Evolutionary conservation across 2,797 vertebrate species (phyloP), one percentile per base, ranked within the genome.

Genomic region (Chrysocyon brachyurus): DNA sequence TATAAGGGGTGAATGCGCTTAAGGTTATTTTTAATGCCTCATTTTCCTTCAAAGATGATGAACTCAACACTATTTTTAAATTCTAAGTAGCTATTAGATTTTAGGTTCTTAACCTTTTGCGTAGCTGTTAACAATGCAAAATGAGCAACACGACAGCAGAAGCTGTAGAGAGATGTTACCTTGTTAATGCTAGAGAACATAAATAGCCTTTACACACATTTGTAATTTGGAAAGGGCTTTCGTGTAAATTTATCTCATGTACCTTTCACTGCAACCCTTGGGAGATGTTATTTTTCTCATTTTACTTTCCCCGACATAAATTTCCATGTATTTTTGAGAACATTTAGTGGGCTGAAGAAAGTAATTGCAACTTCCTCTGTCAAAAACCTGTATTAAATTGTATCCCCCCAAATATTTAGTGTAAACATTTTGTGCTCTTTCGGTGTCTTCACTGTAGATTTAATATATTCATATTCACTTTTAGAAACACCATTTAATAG

Each of bases 41-140:
- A 40, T 85, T 88, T 95, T 70, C 94, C 90, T 91, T 88, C 94
- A 84, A 91, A 73, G 26, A 87, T 75, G 63, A 90, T 90, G 36
- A 61, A 94, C 95, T 77, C 81, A 87, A 72, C 85, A 70, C 4
- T 90, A 56, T 84, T 81, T 96, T 94, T 92, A 90, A 86, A 93
- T 90, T 95, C 73, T 95, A 92, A 88, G 81, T 61, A 85, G 81
- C 91, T 63, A 56, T 87, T n/a, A 82, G 78, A 70, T 79, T 96
- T 93, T 63, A 83, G 4, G 59, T 59, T 82, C 72, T 96, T 84
- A 77, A 10, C 17, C 24, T 87, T 66, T 64, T 26, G 26, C 59
- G 28, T 9, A 52, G 54, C 8, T 61, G 40, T 72, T 54, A 75
- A 77, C 14, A 59, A 56, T 64, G 21, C 52, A 36, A 79, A 97